Percentiles rank a stretch among this genome's conserved stretches.
These are phyloP conservation scores for Drosophila asahinai DNA, from an alignment of 1,140 invertebrate species.

Conservation along the genomic window DNA sequence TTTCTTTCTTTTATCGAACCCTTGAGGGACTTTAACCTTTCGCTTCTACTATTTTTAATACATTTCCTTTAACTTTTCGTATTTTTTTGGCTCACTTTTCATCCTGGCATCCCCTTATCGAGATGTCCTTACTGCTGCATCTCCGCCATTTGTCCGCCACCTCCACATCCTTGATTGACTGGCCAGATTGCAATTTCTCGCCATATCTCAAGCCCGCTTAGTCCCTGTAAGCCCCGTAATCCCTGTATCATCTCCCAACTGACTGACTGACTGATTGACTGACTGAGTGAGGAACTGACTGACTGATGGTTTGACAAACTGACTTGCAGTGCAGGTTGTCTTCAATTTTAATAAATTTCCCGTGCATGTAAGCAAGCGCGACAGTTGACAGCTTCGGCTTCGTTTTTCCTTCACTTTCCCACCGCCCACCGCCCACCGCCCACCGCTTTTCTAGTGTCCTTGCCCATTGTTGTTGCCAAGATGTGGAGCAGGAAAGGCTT, in stretches of 20 bases:
- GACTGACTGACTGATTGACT: slow-evolving; percentile 5
- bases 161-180: slow-evolving; percentile 19
- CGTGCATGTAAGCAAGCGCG: slow-evolving; percentile 71
- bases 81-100: neutral
- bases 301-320: slow-evolving; percentile 41
- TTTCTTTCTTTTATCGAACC: no score
- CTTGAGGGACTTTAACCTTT: neutral
- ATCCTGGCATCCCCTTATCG: slow-evolving; percentile 1
- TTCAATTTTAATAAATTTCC: slow-evolving; percentile 80
- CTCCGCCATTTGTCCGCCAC: slow-evolving; percentile 14
- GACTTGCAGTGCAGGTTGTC: slow-evolving; percentile 57
- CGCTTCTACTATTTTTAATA: neutral
- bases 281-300: slow-evolving; percentile 8
- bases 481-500: slow-evolving; percentile 13
- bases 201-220: slow-evolving; percentile 13
- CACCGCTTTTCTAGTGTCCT: slow-evolving; percentile 4
- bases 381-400: slow-evolving; percentile 66
- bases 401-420: slow-evolving; percentile 8
- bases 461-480: slow-evolving; percentile 28
- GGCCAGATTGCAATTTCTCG: slow-evolving; percentile 26
- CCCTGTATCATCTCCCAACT: slow-evolving; percentile 2
- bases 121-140: slow-evolving; percentile 14
- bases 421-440: no score
- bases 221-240: slow-evolving; percentile 2
- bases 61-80: neutral